Base-by-base conservation (phyloP, 2,113 vertebrate species). In the Hemicordylus capensis region DNA sequence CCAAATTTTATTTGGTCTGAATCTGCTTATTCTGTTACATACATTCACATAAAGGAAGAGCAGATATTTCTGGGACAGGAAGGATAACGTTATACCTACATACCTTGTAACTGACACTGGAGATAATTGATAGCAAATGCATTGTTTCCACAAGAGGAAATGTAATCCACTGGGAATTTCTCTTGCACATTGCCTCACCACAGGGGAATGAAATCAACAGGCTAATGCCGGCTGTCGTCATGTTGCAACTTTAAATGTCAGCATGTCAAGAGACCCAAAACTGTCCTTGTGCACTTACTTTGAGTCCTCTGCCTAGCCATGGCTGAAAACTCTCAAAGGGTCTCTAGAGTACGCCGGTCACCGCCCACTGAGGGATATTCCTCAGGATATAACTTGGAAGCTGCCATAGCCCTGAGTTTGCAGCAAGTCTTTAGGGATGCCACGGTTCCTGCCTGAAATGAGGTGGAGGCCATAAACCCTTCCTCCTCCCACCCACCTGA, bases 1-100 rank as follows among this genome's bases (percentile, higher is more conserved):
- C 37, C 59, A 44, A 11, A 14, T 64, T 89, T 83, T 24, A 34
- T 64, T 73, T 61, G 83, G 28, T n/a, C 31, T 11, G 1, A 20
- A 90, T 90, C 82, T 86, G 4, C 24, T 46, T 51, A 51, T 89
- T 87, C 69, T 72, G 58, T 84, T 84, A 63, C 31, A 64, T 28
- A 61, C 4, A 63, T 74, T 46, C 87, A 44, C 17, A 72, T 22
- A 56, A 76, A 76, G 0, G 81, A 4, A 76, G 42, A 89, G 56
- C 14, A 44, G 26, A 0, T 19, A 12, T 59, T 77, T 75, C n/a
- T 66, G 72, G 59, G 83, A 76, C 73, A 1, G 0, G 3, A 67
- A 0, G 2, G 83, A 34, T 0, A 1, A 48, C 42, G 66, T 24
- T 67, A 77, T 39, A 69, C 76, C 64, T 44, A 66, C 73, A 59